These are phyloP conservation scores for Cyprinella venusta DNA, from an alignment of 2,797 vertebrate genomes.

Conservation along the genomic window DNA sequence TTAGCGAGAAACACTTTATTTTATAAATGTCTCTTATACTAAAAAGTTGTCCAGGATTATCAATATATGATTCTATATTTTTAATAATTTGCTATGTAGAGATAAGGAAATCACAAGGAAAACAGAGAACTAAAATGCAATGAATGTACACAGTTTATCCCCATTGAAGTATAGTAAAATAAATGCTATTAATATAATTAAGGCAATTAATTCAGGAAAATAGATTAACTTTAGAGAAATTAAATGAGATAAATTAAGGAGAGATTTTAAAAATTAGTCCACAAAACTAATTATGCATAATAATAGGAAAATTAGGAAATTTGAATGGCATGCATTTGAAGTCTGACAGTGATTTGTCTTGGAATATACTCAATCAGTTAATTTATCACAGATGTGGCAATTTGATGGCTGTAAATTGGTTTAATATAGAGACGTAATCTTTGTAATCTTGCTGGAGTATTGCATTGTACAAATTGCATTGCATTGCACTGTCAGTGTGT, in stretches of 20 bases:
- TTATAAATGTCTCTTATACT: not conserved
- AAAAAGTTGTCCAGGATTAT: not conserved
- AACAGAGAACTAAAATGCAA: not conserved
- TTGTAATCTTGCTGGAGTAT: not conserved
- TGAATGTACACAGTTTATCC: not conserved
- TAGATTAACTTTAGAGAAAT: not conserved
- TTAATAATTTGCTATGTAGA: not conserved
- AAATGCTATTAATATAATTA: not conserved
- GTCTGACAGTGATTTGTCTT: not conserved
- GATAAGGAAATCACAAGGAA: not conserved
- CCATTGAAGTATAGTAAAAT: not conserved
- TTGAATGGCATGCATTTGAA: not conserved
- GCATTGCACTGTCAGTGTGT: too few relatives aligned
- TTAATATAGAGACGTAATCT: not conserved
- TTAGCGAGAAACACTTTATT: not conserved
- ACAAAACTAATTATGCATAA: not conserved
- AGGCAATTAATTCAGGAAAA: too few relatives aligned
- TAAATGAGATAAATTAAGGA: not conserved
- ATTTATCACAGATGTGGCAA: not conserved
- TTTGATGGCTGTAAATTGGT: constrained; percentile 5
- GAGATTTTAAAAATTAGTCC: not conserved
- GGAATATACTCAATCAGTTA: not conserved
- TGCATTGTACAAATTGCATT: too few relatives aligned
- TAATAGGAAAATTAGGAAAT: not conserved
- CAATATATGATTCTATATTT: not conserved